Percentiles rank a stretch among this genome's conserved stretches.
phyloP scores from a whole-genome alignment of 2,113 vertebrate genomes.

The Mesocricetus auratus region DNA sequence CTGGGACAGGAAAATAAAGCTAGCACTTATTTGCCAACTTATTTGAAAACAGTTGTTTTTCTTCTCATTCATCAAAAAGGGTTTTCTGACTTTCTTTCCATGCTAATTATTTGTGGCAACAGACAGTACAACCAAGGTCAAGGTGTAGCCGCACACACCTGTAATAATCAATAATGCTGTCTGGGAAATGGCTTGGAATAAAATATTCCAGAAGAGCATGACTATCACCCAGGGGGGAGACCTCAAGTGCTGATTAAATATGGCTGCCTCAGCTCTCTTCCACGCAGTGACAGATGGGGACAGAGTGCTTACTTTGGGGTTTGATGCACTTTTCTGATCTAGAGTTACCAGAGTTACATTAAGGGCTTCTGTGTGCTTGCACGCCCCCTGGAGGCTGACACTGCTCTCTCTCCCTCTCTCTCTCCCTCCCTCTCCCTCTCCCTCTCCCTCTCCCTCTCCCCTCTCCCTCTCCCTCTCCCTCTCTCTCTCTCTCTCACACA shows the following conservation, averaged over 20 bases:
- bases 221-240: slow-evolving; percentile 76
- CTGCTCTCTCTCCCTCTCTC: too few species aligned
- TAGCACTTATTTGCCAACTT: not conserved
- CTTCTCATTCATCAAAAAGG: not conserved
- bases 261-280: slow-evolving; percentile 81
- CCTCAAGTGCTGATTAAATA: slow-evolving; percentile 81
- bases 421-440: too few species aligned
- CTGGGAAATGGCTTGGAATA: slow-evolving; percentile 83
- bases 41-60: slow-evolving; percentile 1
- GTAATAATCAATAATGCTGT: slow-evolving; percentile 78
- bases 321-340: slow-evolving; percentile 67
- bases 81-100: not conserved
- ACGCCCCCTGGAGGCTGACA: slow-evolving; percentile 87
- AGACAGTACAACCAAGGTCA: not conserved
- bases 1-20: not conserved
- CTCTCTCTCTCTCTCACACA: too few species aligned
- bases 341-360: slow-evolving; percentile 77
- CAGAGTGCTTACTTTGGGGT: slow-evolving; percentile 73
- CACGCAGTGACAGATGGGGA: slow-evolving; percentile 73
- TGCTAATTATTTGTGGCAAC: not conserved
- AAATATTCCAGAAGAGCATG: slow-evolving; percentile 80
- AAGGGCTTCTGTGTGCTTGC: slow-evolving; percentile 81
- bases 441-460: too few species aligned
- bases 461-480: too few species aligned
- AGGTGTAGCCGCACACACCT: not conserved